Conservation (phyloP, 35 echinoderm and acorn worm genomes). For the Apostichopus japonicus region DNA sequence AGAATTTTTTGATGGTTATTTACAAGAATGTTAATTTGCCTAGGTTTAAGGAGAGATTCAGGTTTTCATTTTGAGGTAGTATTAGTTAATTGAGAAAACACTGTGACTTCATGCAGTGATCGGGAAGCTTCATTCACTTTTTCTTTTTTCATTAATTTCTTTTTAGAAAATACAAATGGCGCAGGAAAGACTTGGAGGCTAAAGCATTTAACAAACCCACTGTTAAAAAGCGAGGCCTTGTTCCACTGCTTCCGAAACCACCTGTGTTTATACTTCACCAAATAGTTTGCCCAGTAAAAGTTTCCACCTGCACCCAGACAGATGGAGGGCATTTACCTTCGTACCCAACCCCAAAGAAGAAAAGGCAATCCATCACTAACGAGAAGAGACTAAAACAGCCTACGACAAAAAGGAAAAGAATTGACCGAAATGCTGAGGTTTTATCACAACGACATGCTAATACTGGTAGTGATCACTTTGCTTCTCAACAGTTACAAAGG, state of each 20-base stretch:
- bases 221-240: neutral
- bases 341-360: neutral
- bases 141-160: neutral
- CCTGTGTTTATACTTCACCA: slow-evolving; percentile 44
- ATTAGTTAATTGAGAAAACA: too few relatives aligned
- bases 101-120: too few relatives aligned
- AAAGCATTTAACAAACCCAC: neutral
- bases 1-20: too few relatives aligned
- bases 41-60: too few relatives aligned
- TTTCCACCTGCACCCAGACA: slow-evolving; percentile 13
- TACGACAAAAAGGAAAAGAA: neutral
- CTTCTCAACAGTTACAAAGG: slow-evolving; percentile 12
- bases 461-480: neutral
- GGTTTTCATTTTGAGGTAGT: too few relatives aligned
- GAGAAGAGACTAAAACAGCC: neutral
- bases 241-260: slow-evolving; percentile 31
- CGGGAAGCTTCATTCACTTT: neutral
- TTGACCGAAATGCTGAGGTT: neutral
- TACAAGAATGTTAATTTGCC: too few relatives aligned
- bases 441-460: neutral
- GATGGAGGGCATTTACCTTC: neutral
- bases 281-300: neutral
- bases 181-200: slow-evolving; percentile 45
- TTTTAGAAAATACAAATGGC: slow-evolving; percentile 45
- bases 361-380: neutral